Evolutionary conservation across 2,888 invertebrate species (phyloP).

Genomic region (Neoitamus cyanurus): DNA sequence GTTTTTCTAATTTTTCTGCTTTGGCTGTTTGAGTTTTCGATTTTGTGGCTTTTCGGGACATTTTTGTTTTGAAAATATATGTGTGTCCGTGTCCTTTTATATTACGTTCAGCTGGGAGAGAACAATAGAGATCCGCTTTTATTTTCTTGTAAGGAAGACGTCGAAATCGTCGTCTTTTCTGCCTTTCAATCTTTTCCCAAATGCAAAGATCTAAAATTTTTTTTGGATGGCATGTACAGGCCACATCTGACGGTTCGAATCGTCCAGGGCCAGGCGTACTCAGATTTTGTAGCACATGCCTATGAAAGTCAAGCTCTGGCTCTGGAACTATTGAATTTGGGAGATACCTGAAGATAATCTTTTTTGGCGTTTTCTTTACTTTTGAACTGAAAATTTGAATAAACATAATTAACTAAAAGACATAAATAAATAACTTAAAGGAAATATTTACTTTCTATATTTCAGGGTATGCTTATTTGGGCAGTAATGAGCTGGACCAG

Average conservation of each 20-base stretch:
- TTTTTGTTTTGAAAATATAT: conserved; percentile 55
- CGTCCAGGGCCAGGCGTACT: conserved; percentile 55
- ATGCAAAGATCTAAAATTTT: conserved; percentile 31
- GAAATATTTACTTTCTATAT: background rate
- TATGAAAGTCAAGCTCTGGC: background rate
- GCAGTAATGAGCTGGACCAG: conserved; percentile 69
- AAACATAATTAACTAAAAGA: background rate
- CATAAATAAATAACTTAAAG: background rate
- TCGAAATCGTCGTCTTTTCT: background rate
- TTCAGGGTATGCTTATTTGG: conserved; percentile 44
- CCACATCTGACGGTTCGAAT: conserved; percentile 51
- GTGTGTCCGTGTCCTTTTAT: conserved; percentile 56
- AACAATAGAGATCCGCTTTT: conserved; percentile 24
- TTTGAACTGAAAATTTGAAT: background rate
- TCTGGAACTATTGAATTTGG: conserved; percentile 47
- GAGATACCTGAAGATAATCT: conserved; percentile 26
- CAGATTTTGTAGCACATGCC: background rate
- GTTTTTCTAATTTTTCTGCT: conserved; percentile 25
- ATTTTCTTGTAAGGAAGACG: conserved; percentile 8
- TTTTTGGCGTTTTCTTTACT: background rate
- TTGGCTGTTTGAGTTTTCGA: background rate
- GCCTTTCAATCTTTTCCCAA: conserved; percentile 1
- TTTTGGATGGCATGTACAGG: conserved; percentile 42
- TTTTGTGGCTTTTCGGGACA: background rate
- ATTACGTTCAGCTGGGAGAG: conserved; percentile 11